Percentiles rank a stretch among this genome's conserved stretches.
These are phyloP conservation scores for Oxyscelio sp. DNA, from an alignment of 2,888 invertebrate genomes.

Conservation along the genomic window DNA sequence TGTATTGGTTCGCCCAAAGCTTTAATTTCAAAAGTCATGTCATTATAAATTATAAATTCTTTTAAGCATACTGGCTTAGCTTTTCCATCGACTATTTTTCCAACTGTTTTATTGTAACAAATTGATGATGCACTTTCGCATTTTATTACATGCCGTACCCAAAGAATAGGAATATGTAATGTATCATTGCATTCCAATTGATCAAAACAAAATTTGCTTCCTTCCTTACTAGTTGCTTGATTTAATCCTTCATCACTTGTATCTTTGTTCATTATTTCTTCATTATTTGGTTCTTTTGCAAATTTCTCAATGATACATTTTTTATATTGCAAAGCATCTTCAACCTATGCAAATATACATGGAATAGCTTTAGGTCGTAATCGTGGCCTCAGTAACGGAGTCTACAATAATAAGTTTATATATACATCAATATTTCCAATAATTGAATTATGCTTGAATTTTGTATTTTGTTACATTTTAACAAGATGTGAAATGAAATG, in stretches of 20 bases:
- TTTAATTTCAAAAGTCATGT: constrained; percentile 3
- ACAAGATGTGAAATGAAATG: background rate
- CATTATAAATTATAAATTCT: constrained; percentile 10
- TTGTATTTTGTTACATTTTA: background rate
- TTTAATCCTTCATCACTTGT: too few relatives aligned
- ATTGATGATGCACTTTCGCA: background rate
- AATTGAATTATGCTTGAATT: too few relatives aligned
- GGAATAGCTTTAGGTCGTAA: background rate
- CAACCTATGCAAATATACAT: constrained; percentile 12
- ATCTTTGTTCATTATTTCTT: background rate
- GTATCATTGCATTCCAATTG: background rate
- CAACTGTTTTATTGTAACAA: constrained; percentile 24
- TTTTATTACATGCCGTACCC: constrained; percentile 2
- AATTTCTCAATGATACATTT: background rate
- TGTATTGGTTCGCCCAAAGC: background rate
- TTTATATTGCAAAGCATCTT: constrained; percentile 4
- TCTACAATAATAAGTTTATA: background rate
- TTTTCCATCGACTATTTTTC: constrained; percentile 10
- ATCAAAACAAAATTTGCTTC: constrained; percentile 2
- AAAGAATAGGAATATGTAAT: background rate
- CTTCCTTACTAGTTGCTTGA: too few relatives aligned
- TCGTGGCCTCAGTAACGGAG: background rate
- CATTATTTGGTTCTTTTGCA: background rate
- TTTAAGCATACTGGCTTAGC: constrained; percentile 1
- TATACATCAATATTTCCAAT: background rate